Evolutionary conservation across 2,113 vertebrate genomes (phyloP).

Genomic region (Rhinolophus sinicus): DNA sequence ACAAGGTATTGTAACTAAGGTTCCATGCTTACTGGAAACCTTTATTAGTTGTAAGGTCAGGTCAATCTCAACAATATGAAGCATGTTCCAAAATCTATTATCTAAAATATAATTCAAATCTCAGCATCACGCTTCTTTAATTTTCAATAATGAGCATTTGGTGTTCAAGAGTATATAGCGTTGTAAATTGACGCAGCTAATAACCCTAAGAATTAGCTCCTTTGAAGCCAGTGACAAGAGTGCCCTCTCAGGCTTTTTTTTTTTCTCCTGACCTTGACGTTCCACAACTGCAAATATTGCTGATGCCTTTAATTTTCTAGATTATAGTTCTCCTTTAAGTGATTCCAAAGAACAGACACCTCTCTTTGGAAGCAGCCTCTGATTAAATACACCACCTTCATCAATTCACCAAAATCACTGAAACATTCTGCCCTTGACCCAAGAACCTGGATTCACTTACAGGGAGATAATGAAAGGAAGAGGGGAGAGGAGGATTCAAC

Average conservation of each 20-base stretch:
- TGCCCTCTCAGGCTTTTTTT: conserved; percentile 58
- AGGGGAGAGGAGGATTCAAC: background rate
- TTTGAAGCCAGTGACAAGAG: conserved; percentile 81
- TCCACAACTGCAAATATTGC: conserved; percentile 82
- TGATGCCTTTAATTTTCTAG: conserved; percentile 85
- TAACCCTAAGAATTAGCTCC: conserved; percentile 83
- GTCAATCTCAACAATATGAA: conserved; percentile 78
- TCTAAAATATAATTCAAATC: conserved; percentile 83
- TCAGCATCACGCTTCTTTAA: conserved; percentile 80
- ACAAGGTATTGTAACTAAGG: background rate
- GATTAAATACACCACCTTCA: conserved; percentile 82
- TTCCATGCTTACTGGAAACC: background rate
- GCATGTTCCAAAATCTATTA: conserved; percentile 82
- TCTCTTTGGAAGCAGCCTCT: conserved; percentile 79
- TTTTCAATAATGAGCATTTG: conserved; percentile 81
- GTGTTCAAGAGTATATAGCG: conserved; percentile 55
- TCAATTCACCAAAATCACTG: conserved; percentile 73
- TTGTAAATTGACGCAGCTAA: conserved; percentile 81
- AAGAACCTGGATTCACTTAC: conserved; percentile 66
- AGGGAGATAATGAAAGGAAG: background rate
- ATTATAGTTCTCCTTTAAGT: conserved; percentile 84
- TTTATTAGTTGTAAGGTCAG: conserved; percentile 76
- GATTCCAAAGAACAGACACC: conserved; percentile 81
- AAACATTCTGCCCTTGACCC: conserved; percentile 66
- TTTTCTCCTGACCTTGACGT: conserved; percentile 79